Conservation (phyloP, 2,888 invertebrate genomes). For the Noctua fimbriata region DNA sequence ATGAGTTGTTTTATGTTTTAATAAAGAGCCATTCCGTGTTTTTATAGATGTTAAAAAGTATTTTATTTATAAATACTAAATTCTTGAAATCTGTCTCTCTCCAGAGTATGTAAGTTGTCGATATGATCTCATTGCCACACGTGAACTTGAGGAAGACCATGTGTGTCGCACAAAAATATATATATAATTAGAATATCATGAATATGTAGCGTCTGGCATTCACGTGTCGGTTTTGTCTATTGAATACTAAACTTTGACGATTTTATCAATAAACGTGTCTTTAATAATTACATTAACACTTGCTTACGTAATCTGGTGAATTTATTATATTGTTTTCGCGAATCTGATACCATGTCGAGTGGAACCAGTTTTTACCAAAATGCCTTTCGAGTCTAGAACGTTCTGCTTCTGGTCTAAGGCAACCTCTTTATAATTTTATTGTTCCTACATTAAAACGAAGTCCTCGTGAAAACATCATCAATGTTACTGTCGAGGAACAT, state of each 20-base stretch:
- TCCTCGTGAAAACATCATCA: background rate
- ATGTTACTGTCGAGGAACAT: background rate
- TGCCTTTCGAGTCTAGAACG: background rate
- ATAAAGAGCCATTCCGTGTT: background rate
- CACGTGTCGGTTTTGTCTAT: background rate
- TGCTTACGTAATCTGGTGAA: background rate
- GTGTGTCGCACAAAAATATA: background rate
- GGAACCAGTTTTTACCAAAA: constrained; percentile 4
- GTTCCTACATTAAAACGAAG: background rate
- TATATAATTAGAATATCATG: background rate
- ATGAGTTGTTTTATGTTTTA: background rate
- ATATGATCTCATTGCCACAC: background rate
- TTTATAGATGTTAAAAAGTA: background rate
- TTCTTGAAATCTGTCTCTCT: background rate
- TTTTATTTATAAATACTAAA: background rate
- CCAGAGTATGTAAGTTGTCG: background rate
- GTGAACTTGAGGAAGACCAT: background rate
- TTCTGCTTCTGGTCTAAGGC: background rate
- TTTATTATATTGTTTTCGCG: constrained; percentile 1
- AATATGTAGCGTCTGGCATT: background rate
- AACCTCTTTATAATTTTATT: background rate
- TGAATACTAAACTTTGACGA: background rate
- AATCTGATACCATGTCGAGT: background rate
- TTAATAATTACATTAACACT: constrained; percentile 1
- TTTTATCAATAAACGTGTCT: background rate